These are phyloP conservation scores for Drosophila emarginata DNA, from an alignment of 2,888 invertebrate genomes.

Conservation along the genomic window DNA sequence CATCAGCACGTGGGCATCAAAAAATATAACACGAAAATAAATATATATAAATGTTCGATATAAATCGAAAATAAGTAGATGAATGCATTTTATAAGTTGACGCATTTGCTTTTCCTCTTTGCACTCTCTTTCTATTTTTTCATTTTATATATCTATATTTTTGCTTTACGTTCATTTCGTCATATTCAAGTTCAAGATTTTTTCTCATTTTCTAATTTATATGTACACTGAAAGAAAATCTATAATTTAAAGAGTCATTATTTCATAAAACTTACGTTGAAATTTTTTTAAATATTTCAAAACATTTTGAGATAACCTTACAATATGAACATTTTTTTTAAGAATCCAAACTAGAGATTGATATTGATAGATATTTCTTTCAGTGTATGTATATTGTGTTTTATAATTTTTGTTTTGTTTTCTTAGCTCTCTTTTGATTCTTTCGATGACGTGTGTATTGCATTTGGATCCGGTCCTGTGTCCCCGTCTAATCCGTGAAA, in stretches of 20 bases:
- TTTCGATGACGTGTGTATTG: slow-evolving; percentile 17
- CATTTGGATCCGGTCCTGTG: not conserved
- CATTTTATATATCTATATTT: not conserved
- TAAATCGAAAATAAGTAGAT: slow-evolving; percentile 7
- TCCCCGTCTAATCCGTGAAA: slow-evolving; percentile 54
- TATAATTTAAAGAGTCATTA: too few relatives aligned
- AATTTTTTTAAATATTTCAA: too few relatives aligned
- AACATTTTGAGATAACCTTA: too few relatives aligned
- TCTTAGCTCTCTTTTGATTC: not conserved
- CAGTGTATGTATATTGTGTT: not conserved
- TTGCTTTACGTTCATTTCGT: not conserved
- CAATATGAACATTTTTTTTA: too few relatives aligned
- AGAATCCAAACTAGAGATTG: too few relatives aligned
- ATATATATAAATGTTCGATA: slow-evolving; percentile 10
- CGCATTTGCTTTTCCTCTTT: slow-evolving; percentile 9
- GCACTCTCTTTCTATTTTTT: not conserved
- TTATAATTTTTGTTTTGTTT: not conserved
- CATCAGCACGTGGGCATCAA: slow-evolving; percentile 64
- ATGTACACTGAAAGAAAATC: not conserved
- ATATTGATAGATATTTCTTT: not conserved
- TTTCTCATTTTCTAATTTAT: not conserved
- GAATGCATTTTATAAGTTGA: slow-evolving; percentile 23
- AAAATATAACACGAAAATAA: slow-evolving; percentile 9
- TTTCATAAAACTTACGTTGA: too few relatives aligned
- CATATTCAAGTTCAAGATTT: slow-evolving; percentile 25